Evolutionary conservation across 2,888 invertebrate species (phyloP).

Genomic region (Eupithecia subumbrata): DNA sequence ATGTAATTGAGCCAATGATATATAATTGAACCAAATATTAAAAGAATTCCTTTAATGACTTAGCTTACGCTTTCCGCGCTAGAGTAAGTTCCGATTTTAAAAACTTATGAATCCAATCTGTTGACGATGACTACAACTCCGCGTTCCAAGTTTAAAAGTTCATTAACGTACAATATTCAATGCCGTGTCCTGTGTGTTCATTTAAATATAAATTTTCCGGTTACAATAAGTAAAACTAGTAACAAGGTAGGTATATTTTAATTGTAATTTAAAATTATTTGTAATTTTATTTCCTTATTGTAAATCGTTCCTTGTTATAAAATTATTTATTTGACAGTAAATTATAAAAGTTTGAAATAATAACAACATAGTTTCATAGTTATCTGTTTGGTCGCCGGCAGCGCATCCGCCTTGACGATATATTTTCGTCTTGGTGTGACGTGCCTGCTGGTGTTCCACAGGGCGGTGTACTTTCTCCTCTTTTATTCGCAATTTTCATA

Average conservation of each 20-base stretch:
- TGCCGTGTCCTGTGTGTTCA: conserved; percentile 47
- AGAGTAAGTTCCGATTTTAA: conserved; percentile 42
- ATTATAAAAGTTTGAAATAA: no score
- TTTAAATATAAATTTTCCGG: conserved; percentile 51
- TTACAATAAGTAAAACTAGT: conserved; percentile 19
- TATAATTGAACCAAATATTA: neutral
- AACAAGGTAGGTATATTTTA: neutral
- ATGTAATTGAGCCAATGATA: neutral
- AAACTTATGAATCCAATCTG: conserved; percentile 50
- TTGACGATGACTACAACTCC: conserved; percentile 43
- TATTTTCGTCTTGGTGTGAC: no score
- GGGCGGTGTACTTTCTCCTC: no score
- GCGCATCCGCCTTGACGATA: no score
- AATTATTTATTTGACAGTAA: no score
- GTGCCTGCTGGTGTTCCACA: no score
- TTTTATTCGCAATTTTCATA: no score
- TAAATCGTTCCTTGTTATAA: no score
- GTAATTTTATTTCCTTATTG: no score
- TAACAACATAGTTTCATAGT: no score
- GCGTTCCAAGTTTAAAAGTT: conserved; percentile 59
- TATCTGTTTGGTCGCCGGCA: no score
- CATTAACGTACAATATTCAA: conserved; percentile 60
- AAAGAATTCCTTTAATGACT: neutral
- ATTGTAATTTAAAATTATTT: neutral
- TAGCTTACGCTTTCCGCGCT: neutral